Conservation (phyloP, 2,888 invertebrate species). For the Tromatobia lineatoria region DNA sequence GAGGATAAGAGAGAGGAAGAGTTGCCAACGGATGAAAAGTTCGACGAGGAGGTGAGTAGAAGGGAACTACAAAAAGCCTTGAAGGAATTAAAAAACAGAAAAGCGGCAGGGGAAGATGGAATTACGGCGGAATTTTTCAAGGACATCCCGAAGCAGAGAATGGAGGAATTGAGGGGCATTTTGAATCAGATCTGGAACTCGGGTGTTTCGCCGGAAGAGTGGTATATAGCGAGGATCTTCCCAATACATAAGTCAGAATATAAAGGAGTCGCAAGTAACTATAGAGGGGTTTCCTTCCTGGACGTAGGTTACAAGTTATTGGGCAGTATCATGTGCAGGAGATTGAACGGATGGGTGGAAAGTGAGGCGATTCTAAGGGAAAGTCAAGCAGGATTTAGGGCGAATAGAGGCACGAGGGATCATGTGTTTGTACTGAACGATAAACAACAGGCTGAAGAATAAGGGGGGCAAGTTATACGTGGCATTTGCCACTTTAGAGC, state of each 20-base stretch:
- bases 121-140: neutral
- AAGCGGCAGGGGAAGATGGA: neutral
- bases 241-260: neutral
- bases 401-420: too few species aligned
- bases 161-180: neutral
- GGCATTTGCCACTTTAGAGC: constrained; percentile 60
- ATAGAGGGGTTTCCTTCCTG: neutral
- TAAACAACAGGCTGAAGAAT: too few species aligned
- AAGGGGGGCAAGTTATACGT: constrained; percentile 30
- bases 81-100: neutral
- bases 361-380: too few species aligned
- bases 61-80: constrained; percentile 6
- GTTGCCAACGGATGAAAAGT: neutral
- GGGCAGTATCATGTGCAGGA: too few species aligned
- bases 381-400: too few species aligned
- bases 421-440: too few species aligned
- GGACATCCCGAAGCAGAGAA: neutral
- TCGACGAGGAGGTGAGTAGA: neutral
- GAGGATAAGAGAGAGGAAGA: neutral
- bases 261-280: neutral
- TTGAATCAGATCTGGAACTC: neutral
- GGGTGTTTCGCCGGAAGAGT: neutral
- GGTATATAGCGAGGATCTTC: neutral
- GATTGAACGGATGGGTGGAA: too few species aligned
- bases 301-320: neutral